Base-by-base conservation (phyloP, 1,140 invertebrate species). In the Apis laboriosa region DNA sequence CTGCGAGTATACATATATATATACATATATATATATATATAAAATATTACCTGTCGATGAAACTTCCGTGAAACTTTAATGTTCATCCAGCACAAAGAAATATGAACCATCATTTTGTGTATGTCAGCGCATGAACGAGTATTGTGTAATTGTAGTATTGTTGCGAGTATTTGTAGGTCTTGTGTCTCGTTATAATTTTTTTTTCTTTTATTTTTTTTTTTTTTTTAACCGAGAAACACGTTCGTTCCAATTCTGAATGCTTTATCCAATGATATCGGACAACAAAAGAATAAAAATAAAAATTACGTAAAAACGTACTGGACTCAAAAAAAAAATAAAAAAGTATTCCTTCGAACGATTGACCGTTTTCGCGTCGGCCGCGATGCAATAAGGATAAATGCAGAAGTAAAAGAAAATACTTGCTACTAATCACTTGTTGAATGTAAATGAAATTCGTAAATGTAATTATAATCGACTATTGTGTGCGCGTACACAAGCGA, bases 11-110 rank as follows among this genome's bases (percentile, higher is more conserved):
- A 86, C 21, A 70, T 49, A 49, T 49, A 43, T 70, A 51, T 61
- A 24, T 28, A 85, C 3, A 34, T 34, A 34, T 34, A 34, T 34
- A 34, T 34, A 34, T 34, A 34, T 34, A 34, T 34, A 34, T 34
- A 34, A 34, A 34, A 87, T 87, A 84, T 78, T 89, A 88, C 82
- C 82, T 89, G 86, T 89, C 78, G 60, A 80, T 78, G 63, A 82
- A 90, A 91, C 84, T 91, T 90, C 86, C 87, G 84, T 89, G 86
- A 90, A 88, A 90, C 86, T 84, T 89, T 77, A 90, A 90, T 90
- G 86, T 90, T 91, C 88, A 90, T 86, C 82, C 83, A 89, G 89
- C 89, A 91, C 90, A 92, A 91, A 72, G 28, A 71, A 21, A 83
- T 55, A 43, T 21, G 58, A 76, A 56, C 24, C 72, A 61, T 76